Evolutionary conservation across 2,888 invertebrate species (phyloP).

Genomic region (Rotaria macrura): DNA sequence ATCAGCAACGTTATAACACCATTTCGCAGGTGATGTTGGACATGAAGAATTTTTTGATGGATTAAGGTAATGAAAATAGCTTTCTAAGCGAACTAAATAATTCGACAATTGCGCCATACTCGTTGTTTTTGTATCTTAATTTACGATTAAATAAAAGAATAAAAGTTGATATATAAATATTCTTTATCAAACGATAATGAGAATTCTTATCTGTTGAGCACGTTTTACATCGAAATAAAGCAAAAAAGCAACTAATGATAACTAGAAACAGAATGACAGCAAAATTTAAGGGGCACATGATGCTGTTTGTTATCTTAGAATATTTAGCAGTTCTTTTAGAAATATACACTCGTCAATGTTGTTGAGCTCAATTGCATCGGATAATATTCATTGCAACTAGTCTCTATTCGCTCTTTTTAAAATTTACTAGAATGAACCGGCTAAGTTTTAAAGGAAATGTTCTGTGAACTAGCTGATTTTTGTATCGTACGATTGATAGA

Average conservation of each 20-base stretch:
- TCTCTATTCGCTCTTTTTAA: too few relatives aligned
- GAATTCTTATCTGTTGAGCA: background rate
- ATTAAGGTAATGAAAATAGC: background rate
- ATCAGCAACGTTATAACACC: background rate
- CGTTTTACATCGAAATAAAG: background rate
- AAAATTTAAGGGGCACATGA: too few relatives aligned
- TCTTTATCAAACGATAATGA: background rate
- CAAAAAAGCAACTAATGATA: too few relatives aligned
- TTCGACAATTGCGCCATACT: background rate
- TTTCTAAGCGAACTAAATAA: background rate
- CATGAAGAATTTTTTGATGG: background rate
- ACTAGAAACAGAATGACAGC: background rate
- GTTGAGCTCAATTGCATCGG: too few relatives aligned
- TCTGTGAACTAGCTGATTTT: too few relatives aligned
- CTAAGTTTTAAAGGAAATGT: too few relatives aligned
- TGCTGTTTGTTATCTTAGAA: too few relatives aligned
- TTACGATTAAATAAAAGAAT: background rate
- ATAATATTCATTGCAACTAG: too few relatives aligned
- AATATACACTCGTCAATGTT: too few relatives aligned
- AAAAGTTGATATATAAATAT: background rate
- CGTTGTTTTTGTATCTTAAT: background rate
- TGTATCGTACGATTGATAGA: too few relatives aligned
- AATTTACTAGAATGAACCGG: too few relatives aligned
- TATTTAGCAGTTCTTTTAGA: too few relatives aligned
- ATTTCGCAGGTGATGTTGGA: background rate